Base-by-base conservation (phyloP, 1,140 invertebrate genomes). In the Lycorma delicatula region DNA sequence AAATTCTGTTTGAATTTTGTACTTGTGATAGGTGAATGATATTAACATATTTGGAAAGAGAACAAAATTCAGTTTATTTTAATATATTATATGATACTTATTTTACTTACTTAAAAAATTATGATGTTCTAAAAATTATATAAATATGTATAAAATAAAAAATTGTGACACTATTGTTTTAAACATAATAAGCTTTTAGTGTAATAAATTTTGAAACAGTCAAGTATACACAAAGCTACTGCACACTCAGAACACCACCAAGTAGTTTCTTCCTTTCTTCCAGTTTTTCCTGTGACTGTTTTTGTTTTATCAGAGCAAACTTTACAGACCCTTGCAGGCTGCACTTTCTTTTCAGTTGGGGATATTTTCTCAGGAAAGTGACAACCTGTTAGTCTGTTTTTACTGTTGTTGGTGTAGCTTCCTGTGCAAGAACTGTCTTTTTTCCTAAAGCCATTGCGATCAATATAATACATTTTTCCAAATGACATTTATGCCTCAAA, bases 251-350 rank as follows among this genome's bases (percentile, higher is more conserved):
- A 13, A 38, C 49, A 51, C 27, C 49, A 51, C n/a, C n/a, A n/a
- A n/a, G n/a, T n/a, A 28, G 49, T 18, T 28, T 23, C 29, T 25
- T 51, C 49, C 26, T 51, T 51, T 27, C 49, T 51, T 29, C 49
- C 49, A 28, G 25, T 13, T 29, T 51, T 51, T 29, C 22, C 49
- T n/a, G 49, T 27, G 12, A 12, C 11, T 28, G 49, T 18, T 29
- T 51, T 51, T 7, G 6, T n/a, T 51, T 28, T 26, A 28, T 51
- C 25, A 16, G 49, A 51, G 49, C 49, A 51, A 25, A 51, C 49
- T 51, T 27, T 26, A 5, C 41, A 46, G 16, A 51, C 25, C 20
- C 49, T 26, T 28, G 49, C 29, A 28, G 49, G 49, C 26, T 26
- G 23, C 18, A 18, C 13, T 29, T 51, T 51, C 7, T 51, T 51